Percentiles rank a stretch among this genome's conserved stretches.
Conservation (phyloP, 1,140 invertebrate genomes). For the Bombus terrestris region DNA sequence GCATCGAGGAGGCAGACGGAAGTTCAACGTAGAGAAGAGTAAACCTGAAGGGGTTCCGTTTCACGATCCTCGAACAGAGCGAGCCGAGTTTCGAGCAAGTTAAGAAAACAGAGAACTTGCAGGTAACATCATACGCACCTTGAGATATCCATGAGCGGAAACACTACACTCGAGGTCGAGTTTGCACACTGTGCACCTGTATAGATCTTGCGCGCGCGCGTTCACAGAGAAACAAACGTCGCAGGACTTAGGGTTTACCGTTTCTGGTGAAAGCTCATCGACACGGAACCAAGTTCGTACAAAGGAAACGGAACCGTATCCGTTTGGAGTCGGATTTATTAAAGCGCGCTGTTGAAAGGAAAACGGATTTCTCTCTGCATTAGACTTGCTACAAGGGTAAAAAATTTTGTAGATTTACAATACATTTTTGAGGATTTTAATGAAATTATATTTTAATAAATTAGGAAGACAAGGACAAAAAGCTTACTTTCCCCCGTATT, state of each 20-base stretch:
- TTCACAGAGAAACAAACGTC: conserved; percentile 26
- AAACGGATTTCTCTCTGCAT: background rate
- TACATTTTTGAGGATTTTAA: no score
- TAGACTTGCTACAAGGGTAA: background rate
- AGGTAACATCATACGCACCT: conserved; percentile 72
- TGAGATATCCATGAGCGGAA: conserved; percentile 70
- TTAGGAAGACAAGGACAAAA: no score
- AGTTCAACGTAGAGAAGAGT: conserved; percentile 54
- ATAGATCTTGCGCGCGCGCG: background rate
- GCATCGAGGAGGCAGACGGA: conserved; percentile 52
- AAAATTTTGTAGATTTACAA: background rate
- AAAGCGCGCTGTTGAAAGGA: background rate
- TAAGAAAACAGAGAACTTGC: conserved; percentile 56
- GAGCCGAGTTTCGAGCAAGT: conserved; percentile 39
- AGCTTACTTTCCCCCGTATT: no score
- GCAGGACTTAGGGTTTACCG: conserved; percentile 35
- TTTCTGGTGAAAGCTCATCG: conserved; percentile 39
- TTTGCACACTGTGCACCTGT: conserved; percentile 14
- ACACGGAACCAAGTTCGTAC: conserved; percentile 14
- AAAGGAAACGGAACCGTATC: conserved; percentile 10
- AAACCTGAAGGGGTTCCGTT: conserved; percentile 58
- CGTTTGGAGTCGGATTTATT: background rate
- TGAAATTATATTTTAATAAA: no score
- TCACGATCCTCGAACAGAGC: conserved; percentile 60
- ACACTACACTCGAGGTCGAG: conserved; percentile 66